Conservation (phyloP, 2,888 invertebrate genomes). For the Erebia aethiops region DNA sequence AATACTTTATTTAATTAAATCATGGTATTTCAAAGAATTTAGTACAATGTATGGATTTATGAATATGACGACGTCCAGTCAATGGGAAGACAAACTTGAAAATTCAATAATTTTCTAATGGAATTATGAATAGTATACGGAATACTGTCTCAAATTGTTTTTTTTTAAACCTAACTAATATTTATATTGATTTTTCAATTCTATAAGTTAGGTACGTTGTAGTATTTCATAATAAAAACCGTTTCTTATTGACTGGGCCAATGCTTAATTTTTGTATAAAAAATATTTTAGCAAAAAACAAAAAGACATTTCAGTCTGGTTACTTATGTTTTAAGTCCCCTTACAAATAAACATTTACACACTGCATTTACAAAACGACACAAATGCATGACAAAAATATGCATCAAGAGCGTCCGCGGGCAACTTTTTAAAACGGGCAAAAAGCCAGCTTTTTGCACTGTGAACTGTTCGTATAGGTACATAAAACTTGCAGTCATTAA, state of each 20-base stretch:
- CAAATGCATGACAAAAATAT: too few species aligned
- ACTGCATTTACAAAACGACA: too few species aligned
- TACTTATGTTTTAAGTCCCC: slow-evolving; percentile 38
- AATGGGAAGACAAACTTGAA: not conserved
- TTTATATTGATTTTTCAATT: too few species aligned
- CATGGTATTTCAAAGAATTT: slow-evolving; percentile 1
- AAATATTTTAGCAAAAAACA: not conserved
- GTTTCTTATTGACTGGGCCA: slow-evolving; percentile 5
- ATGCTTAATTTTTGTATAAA: not conserved
- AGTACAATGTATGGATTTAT: slow-evolving; percentile 9
- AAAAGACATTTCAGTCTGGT: slow-evolving; percentile 32
- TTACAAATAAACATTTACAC: not conserved
- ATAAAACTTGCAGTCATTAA: too few species aligned
- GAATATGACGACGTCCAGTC: not conserved
- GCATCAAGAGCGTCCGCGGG: too few species aligned
- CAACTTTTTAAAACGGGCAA: too few species aligned
- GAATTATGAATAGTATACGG: too few species aligned
- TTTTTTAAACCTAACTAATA: not conserved
- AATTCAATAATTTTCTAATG: too few species aligned
- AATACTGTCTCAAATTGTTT: not conserved
- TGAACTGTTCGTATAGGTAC: too few species aligned
- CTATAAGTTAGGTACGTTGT: too few species aligned
- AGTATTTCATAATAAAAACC: too few species aligned
- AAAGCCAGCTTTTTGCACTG: too few species aligned
- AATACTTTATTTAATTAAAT: not conserved